Conservation (phyloP, 2,113 vertebrate species). For the Clupea harengus region DNA sequence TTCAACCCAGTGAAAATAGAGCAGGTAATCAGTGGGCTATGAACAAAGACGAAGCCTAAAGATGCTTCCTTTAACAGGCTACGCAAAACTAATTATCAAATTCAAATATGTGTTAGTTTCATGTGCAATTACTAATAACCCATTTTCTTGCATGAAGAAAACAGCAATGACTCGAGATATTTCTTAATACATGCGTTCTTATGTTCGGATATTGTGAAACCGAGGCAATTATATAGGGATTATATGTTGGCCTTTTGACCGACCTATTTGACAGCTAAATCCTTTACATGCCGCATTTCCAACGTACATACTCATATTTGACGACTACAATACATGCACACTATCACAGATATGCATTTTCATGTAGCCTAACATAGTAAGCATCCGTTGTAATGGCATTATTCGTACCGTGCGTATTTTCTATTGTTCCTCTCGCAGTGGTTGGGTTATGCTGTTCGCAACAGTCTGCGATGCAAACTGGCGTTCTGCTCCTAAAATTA, state of each 20-base stretch:
- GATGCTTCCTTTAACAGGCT: too few relatives aligned
- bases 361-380: not conserved
- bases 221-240: not conserved
- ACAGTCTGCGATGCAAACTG: not conserved
- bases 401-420: slow-evolving; percentile 10
- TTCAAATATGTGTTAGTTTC: too few relatives aligned
- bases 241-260: not conserved
- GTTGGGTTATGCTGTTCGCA: not conserved
- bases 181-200: not conserved
- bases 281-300: not conserved
- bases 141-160: not conserved
- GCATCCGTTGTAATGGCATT: not conserved
- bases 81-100: too few relatives aligned
- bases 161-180: not conserved
- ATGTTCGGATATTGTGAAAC: not conserved
- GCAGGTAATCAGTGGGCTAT: too few relatives aligned
- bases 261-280: not conserved
- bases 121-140: not conserved
- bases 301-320: not conserved
- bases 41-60: not conserved
- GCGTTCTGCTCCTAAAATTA: not conserved
- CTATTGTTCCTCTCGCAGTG: not conserved
- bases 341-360: not conserved
- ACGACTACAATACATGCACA: not conserved
- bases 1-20: too few relatives aligned